Percentiles rank a stretch among this genome's conserved stretches.
Conservation (phyloP, 2,113 vertebrate species). For the Promerops cafer region DNA sequence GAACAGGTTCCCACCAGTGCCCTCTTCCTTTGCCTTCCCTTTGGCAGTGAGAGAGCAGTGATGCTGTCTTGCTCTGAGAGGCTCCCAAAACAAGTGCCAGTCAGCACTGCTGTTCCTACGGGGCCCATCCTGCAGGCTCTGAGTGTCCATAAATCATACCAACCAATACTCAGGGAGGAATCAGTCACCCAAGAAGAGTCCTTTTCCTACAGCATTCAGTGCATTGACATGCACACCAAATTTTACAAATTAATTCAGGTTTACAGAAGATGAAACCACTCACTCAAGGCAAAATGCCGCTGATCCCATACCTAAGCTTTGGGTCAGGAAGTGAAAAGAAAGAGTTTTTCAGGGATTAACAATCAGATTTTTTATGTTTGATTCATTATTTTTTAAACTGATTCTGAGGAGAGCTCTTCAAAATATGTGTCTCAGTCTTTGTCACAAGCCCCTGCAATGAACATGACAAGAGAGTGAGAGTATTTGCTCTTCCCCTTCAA, state of each 20-base stretch:
- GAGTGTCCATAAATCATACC: neutral
- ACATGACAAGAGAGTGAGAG: neutral
- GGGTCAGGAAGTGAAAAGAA: neutral
- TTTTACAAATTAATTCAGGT: neutral
- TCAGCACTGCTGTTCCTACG: neutral
- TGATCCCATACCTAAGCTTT: neutral
- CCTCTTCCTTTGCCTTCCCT: neutral
- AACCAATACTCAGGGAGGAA: neutral
- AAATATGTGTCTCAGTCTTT: neutral
- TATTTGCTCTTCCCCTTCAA: neutral
- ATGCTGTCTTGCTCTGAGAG: neutral
- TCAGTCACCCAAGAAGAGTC: neutral
- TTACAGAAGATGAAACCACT: neutral
- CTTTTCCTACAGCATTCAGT: neutral
- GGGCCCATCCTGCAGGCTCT: accelerated
- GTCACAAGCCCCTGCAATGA: neutral
- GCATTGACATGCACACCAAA: neutral
- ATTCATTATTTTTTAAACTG: neutral
- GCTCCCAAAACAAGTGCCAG: neutral
- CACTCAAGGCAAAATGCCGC: neutral
- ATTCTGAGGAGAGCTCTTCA: neutral
- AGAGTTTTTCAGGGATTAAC: neutral
- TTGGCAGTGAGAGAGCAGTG: accelerated
- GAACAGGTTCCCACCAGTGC: neutral
- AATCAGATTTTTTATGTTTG: neutral